Percentiles rank a stretch among this genome's conserved stretches.
Evolutionary conservation across 2,797 vertebrate genomes (phyloP).

Genomic region (Hozukius guyotensis): DNA sequence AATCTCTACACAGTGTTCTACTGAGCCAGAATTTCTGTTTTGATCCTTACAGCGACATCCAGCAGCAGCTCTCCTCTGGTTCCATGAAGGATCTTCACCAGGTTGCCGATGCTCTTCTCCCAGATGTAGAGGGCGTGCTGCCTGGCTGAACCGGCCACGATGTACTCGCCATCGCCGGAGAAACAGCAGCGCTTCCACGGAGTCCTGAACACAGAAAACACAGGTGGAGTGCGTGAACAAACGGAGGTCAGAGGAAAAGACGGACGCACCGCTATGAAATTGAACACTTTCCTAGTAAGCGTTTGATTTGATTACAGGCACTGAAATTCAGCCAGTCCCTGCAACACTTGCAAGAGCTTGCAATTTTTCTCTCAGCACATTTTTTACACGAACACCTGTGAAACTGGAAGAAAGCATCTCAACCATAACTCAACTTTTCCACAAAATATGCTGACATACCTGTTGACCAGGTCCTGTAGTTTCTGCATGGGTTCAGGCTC

Average conservation of each 20-base stretch:
- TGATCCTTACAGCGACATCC: constrained; percentile 91
- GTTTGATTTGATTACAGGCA: no score
- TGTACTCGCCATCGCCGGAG: constrained; percentile 97
- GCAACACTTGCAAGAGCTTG: not conserved
- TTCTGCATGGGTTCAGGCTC: constrained; percentile 99
- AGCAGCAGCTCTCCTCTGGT: constrained; percentile 94
- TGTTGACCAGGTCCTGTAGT: constrained; percentile 96
- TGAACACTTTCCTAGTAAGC: no score
- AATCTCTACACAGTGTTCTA: not conserved
- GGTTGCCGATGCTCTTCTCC: constrained; percentile 98
- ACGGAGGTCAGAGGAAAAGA: not conserved
- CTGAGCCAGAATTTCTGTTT: not conserved
- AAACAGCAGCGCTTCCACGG: constrained; percentile 99
- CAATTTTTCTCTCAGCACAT: no score
- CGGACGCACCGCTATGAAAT: not conserved
- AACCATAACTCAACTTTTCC: not conserved
- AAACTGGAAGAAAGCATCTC: not conserved
- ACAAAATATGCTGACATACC: constrained; percentile 71
- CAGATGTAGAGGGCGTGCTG: constrained; percentile 98
- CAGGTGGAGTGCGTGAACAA: not conserved
- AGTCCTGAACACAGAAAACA: constrained; percentile 76
- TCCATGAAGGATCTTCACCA: constrained; percentile 97
- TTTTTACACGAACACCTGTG: not conserved
- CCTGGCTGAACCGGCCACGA: constrained; percentile 94
- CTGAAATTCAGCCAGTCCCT: no score